Percentiles rank a stretch among this genome's conserved stretches.
These are phyloP conservation scores for Leptinotarsa peninsularis DNA, from an alignment of 2,888 invertebrate genomes.

Conservation along the genomic window DNA sequence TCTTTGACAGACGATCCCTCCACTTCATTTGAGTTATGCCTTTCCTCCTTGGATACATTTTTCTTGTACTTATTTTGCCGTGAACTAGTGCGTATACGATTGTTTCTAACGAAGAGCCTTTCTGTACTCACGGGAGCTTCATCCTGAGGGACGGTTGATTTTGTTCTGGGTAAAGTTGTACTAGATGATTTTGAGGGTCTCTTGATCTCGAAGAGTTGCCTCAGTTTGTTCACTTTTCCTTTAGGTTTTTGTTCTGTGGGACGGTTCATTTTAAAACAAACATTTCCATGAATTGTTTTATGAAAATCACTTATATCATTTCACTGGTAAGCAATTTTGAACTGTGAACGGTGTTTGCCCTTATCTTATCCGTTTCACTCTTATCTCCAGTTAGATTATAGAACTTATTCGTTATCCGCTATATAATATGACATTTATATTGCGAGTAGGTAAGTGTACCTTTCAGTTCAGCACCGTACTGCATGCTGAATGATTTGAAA, in stretches of 20 bases:
- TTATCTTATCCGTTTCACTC: slow-evolving; percentile 3
- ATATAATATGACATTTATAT: no score
- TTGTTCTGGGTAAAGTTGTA: slow-evolving; percentile 28
- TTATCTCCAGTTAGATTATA: neutral
- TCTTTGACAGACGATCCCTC: neutral
- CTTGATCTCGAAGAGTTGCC: slow-evolving; percentile 38
- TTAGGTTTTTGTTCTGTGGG: neutral
- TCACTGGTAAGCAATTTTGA: slow-evolving; percentile 4
- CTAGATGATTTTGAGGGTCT: slow-evolving; percentile 34
- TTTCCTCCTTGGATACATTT: slow-evolving; percentile 6
- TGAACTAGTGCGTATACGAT: slow-evolving; percentile 21
- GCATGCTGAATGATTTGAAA: neutral
- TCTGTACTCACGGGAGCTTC: slow-evolving; percentile 29
- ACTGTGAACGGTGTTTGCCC: neutral
- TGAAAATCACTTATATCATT: neutral
- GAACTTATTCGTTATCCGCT: neutral
- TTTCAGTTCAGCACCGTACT: neutral
- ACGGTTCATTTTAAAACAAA: neutral
- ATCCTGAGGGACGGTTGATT: slow-evolving; percentile 2
- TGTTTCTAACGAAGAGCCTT: slow-evolving; percentile 31
- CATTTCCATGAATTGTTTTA: neutral
- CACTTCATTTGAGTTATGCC: neutral
- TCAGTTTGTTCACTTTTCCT: slow-evolving; percentile 22
- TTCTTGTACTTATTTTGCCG: slow-evolving; percentile 29
- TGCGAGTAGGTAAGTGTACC: neutral